Percentiles rank a stretch among this genome's conserved stretches.
Evolutionary conservation across 2,113 vertebrate species (phyloP).

Genomic region (Cacatua alba): DNA sequence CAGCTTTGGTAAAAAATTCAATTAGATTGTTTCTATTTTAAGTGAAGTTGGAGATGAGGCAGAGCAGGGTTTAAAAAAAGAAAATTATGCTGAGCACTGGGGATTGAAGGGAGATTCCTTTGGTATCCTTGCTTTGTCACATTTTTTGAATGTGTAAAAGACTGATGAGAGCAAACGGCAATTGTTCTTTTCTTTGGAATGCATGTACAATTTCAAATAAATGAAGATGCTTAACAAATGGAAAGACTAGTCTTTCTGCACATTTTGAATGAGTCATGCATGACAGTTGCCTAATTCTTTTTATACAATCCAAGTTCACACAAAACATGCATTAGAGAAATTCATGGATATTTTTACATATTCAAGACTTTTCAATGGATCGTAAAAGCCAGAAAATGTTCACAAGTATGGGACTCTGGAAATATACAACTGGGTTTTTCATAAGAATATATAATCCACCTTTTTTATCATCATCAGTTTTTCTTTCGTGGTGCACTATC

Average conservation of each 20-base stretch:
- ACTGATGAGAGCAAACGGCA: not conserved
- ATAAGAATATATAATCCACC: not conserved
- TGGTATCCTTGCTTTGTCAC: not conserved
- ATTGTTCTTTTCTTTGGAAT: constrained; percentile 27
- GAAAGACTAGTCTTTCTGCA: constrained; percentile 44
- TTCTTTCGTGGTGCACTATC: not conserved
- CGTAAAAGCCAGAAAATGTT: not conserved
- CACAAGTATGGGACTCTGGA: not conserved
- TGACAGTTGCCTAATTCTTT: constrained; percentile 27
- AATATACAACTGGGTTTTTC: not conserved
- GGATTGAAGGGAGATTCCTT: not conserved
- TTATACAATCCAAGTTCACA: constrained; percentile 5
- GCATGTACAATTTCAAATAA: constrained; percentile 27
- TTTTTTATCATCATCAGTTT: not conserved
- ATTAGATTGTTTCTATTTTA: not conserved
- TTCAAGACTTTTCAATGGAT: not conserved
- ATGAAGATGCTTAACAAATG: constrained; percentile 51
- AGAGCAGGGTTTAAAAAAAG: not conserved
- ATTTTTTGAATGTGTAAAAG: not conserved
- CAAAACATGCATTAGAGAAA: constrained; percentile 1
- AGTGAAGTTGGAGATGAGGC: not conserved
- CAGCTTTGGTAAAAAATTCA: not conserved
- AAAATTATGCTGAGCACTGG: not conserved
- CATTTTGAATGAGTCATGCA: constrained; percentile 38
- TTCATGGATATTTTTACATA: constrained; percentile 14